Conservation (phyloP, 2,888 invertebrate species). For the Calephelis perditalis region DNA sequence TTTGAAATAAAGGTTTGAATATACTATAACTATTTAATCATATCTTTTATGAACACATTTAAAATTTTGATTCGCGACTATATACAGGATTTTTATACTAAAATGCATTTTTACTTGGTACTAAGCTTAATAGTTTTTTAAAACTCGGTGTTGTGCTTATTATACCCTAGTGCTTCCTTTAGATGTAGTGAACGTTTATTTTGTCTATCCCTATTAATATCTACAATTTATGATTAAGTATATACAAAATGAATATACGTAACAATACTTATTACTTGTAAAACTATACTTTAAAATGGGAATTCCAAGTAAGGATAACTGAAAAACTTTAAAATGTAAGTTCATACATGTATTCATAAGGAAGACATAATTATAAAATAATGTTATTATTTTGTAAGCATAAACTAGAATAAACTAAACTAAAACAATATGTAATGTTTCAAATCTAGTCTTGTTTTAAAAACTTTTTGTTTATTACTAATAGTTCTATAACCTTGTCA, state of each 20-base stretch:
- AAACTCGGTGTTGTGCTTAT: constrained; percentile 69
- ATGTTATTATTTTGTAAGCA: too few relatives aligned
- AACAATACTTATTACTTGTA: not conserved
- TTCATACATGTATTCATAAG: too few relatives aligned
- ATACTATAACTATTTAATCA: not conserved
- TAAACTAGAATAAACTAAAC: too few relatives aligned
- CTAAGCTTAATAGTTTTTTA: constrained; percentile 9
- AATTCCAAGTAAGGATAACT: too few relatives aligned
- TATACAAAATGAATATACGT: not conserved
- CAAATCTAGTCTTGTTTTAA: too few relatives aligned
- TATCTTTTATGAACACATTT: not conserved
- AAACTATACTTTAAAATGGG: not conserved
- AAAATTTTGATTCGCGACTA: too few relatives aligned
- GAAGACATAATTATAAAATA: too few relatives aligned
- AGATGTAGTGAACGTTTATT: constrained; percentile 29
- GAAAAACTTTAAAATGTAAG: too few relatives aligned
- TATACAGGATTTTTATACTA: not conserved
- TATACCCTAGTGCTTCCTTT: constrained; percentile 60
- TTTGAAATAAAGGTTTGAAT: too few relatives aligned
- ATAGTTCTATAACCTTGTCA: too few relatives aligned
- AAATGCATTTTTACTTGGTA: constrained; percentile 3
- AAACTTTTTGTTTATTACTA: too few relatives aligned
- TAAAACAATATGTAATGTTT: too few relatives aligned
- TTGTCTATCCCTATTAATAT: constrained; percentile 17
- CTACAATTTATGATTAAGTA: constrained; percentile 10